Evolutionary conservation across 2,888 invertebrate species (phyloP).

Genomic region (Ernsta delagoae): DNA sequence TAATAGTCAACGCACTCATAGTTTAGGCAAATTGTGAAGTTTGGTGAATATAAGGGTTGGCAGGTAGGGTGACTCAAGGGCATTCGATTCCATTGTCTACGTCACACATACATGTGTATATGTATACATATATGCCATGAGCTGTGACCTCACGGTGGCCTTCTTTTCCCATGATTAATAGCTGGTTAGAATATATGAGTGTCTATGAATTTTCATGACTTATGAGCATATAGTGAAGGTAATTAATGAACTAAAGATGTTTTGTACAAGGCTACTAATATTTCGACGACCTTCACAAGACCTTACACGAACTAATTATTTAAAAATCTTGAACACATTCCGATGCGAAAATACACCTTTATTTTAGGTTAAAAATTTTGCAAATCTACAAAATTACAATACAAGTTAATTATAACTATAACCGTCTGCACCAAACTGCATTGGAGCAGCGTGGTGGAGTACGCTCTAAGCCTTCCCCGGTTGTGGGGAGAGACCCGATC

Average conservation of each 20-base stretch:
- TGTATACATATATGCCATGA: too few species aligned
- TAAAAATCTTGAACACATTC: too few species aligned
- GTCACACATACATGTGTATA: too few species aligned
- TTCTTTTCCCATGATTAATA: constrained; percentile 28
- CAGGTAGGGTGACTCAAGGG: constrained; percentile 12
- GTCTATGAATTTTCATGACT: constrained; percentile 27
- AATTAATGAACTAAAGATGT: constrained; percentile 1
- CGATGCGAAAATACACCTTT: too few species aligned
- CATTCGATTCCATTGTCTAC: constrained; percentile 16
- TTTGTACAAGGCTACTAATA: background rate
- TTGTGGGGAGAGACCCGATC: too few species aligned
- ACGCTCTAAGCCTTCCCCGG: too few species aligned
- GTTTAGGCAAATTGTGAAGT: constrained; percentile 69
- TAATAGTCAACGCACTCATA: constrained; percentile 54
- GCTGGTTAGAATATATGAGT: constrained; percentile 5
- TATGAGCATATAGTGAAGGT: background rate
- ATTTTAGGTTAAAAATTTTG: too few species aligned
- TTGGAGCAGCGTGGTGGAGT: too few species aligned
- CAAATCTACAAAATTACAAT: too few species aligned
- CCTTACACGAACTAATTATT: background rate
- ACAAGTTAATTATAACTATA: too few species aligned
- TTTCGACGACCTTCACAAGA: background rate
- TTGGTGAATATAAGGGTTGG: constrained; percentile 55
- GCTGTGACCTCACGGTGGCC: constrained; percentile 22
- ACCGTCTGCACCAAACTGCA: too few species aligned